Evolutionary conservation across 2,797 vertebrate species (phyloP), one percentile per base, ranked within the genome.

Genomic region (Chromobotia macracanthus): DNA sequence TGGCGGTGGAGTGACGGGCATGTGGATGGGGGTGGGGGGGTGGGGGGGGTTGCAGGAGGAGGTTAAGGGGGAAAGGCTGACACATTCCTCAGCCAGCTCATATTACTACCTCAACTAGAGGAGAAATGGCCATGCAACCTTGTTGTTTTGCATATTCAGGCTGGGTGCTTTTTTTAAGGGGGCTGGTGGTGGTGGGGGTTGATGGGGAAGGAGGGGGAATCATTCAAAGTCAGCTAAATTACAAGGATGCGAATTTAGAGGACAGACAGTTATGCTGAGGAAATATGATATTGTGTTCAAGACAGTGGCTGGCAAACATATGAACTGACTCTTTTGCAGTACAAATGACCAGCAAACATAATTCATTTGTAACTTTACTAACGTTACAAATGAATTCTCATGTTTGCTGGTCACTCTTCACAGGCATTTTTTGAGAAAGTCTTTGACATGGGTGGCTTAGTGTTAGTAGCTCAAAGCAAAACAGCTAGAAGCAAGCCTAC

Each of bases 51-150:
- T n/a, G n/a, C n/a, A 31, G 68, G 51, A 50, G 48, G 69, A 1
- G 53, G 67, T 56, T 71, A 55, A 25, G 79, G 84, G 84, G 87
- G 86, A 77, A n/a, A 53, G 83, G 61, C 79, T 86, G 86, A 88
- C 85, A 90, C 88, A 93, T 93, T 93, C 92, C 91, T 88, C 81
- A 84, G 83, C 53, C 83, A 1, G 88, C 91, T 92, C 90, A 89
- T 86, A 87, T 91, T 93, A 91, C 91, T 81, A 85, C 80, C 87
- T 87, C 82, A 81, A 87, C 84, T 89, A 89, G 86, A 68, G 35
- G 56, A 61, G 69, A 78, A 81, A 70, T 41, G 78, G 50, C 73
- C 61, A 78, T 18, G 18, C 53, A 60, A 60, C 55, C 44, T 63
- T 63, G 68, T 38, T 21, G 67, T 67, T 77, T 48, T 75, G 48